A percentile compares a stretch with the other conserved stretches of the same genome.
Conservation (phyloP, 2,113 vertebrate genomes). For the Capreolus pygargus region DNA sequence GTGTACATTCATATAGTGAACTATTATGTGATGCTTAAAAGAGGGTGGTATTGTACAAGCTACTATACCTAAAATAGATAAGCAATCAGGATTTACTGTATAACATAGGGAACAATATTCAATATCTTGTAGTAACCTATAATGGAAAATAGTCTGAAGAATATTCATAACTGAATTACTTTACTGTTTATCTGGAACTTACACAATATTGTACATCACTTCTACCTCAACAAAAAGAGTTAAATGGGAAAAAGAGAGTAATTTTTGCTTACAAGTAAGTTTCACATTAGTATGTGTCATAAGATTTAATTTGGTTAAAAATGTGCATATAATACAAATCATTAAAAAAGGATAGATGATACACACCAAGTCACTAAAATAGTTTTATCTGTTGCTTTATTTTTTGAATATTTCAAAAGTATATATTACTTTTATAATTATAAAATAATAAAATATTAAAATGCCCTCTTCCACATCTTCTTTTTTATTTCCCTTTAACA, state of each 20-base stretch:
- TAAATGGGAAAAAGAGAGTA: neutral
- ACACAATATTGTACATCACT: neutral
- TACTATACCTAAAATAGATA: neutral
- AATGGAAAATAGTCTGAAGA: neutral
- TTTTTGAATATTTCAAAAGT: constrained; percentile 13
- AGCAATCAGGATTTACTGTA: neutral
- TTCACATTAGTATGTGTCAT: neutral
- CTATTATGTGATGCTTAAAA: neutral
- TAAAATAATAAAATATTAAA: constrained; percentile 18
- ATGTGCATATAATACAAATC: neutral
- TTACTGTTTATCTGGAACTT: neutral
- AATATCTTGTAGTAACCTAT: neutral
- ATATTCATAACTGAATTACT: neutral
- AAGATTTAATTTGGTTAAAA: constrained; percentile 10
- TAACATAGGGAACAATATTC: neutral
- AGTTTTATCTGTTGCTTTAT: neutral
- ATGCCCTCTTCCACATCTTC: neutral
- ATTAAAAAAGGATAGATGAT: neutral
- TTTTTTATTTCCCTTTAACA: neutral
- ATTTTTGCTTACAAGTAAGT: neutral
- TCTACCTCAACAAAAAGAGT: neutral
- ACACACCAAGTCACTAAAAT: neutral
- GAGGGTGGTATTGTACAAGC: neutral
- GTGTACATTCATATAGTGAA: neutral
- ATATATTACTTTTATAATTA: neutral